Evolutionary conservation across 1,140 invertebrate species (phyloP).

Genomic region (Capitella teleta): DNA sequence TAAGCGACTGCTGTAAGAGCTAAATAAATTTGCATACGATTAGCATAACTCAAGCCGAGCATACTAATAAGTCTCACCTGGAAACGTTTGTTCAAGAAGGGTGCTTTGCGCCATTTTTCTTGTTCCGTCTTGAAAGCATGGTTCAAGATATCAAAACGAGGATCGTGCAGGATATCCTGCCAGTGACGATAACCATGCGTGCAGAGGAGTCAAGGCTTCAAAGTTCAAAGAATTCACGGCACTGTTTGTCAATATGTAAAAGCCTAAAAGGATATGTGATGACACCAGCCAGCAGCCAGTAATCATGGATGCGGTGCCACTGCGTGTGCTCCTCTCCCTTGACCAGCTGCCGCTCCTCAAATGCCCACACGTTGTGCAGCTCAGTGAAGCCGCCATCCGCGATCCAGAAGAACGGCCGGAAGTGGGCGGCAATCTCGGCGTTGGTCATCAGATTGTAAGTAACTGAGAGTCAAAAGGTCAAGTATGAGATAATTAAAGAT

Average conservation of each 20-base stretch:
- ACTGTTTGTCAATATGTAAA: not conserved
- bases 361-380: conserved; percentile 94
- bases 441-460: not conserved
- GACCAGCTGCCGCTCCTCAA: conserved; percentile 88
- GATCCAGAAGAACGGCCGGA: conserved; percentile 99
- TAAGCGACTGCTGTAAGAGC: conserved; percentile 91
- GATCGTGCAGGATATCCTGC: conserved; percentile 98
- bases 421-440: conserved; percentile 28
- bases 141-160: conserved; percentile 94
- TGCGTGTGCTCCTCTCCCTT: conserved; percentile 36
- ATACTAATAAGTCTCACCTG: conserved; percentile 2
- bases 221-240: not conserved
- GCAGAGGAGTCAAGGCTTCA: not conserved
- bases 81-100: conserved; percentile 12
- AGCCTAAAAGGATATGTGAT: conserved; percentile 49
- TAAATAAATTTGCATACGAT: conserved; percentile 60
- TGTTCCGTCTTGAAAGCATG: conserved; percentile 95
- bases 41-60: not conserved
- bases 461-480: not conserved
- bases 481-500: not conserved
- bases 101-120: conserved; percentile 11
- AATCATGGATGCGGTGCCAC: conserved; percentile 72
- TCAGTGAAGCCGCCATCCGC: conserved; percentile 99
- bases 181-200: conserved; percentile 95
- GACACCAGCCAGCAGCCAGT: conserved; percentile 96